Base-by-base conservation (phyloP, 2,888 invertebrate species). In the Galerucella pusilla region DNA sequence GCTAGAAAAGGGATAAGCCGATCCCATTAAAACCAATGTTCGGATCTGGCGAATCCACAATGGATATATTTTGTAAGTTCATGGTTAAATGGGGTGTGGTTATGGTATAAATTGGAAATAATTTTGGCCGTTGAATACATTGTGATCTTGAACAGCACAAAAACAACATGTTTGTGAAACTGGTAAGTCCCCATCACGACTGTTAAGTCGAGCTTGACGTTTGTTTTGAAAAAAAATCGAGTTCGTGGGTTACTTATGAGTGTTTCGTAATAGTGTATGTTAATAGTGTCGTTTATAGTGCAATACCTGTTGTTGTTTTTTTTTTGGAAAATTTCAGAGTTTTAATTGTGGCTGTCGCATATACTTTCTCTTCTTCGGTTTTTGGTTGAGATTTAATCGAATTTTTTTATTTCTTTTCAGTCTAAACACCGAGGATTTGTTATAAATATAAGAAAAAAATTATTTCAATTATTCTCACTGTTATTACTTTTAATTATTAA, bases 81-180 rank as follows among this genome's bases (percentile, higher is more conserved):
- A 84, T 79, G 85, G 84, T 79, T 81, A 83, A 68, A 71, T 78
- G 82, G 85, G 86, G 86, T 84, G 86, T 85, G 87, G 86, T 85
- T 78, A 78, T 73, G 78, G 81, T 86, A 86, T 86, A 86, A 85
- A 86, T 85, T 81, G 79, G 78, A 82, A 79, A 82, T 64, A 83
- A 81, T 84, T 85, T 83, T 81, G 83, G 83, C 82, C 81, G 81
- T 83, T 83, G 82, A 80, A 80, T 83, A 85, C 81, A 52, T 5
- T 84, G 82, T 85, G 81, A 83, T 83, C 80, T 83, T 82, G 82
- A 84, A 83, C 84, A 81, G 77, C 81, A 80, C 80, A 81, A 78
- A 80, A 81, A 81, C 85, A 86, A 86, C 85, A 87, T 88, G 87
- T 86, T 87, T 84, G 86, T 86, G 85, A 87, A 87, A 86, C 85